Evolutionary conservation across 2,797 vertebrate genomes (phyloP).

Genomic region (Phyllotis vaccarum): DNA sequence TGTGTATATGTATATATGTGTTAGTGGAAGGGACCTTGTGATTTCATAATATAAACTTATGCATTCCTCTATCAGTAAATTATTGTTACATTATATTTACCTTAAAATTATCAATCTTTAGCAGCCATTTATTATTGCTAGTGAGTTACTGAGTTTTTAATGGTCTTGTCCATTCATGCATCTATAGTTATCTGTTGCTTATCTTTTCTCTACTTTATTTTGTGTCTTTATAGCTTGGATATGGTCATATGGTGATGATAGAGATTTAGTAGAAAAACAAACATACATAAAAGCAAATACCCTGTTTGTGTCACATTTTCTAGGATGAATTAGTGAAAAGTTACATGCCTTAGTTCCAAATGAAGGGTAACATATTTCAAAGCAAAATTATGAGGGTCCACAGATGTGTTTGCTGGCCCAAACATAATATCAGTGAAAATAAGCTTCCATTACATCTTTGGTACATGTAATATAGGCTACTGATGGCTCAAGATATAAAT

Average conservation of each 20-base stretch:
- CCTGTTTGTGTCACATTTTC: constrained; percentile 22
- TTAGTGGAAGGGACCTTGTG: not conserved
- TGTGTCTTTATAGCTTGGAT: not conserved
- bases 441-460: not conserved
- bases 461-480: not conserved
- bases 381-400: constrained; percentile 6
- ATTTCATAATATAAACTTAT: not conserved
- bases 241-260: constrained; percentile 17
- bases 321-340: constrained; percentile 2
- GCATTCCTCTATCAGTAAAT: not conserved
- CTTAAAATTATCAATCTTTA: constrained; percentile 44
- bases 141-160: not conserved
- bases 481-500: constrained; percentile 32
- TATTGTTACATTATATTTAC: not conserved
- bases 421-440: not conserved
- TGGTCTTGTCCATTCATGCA: not conserved
- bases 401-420: not conserved
- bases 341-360: not conserved
- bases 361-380: constrained; percentile 23
- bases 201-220: not conserved
- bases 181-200: not conserved
- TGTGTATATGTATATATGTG: not conserved
- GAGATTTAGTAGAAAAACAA: constrained; percentile 16
- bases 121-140: not conserved
- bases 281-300: not conserved